Percentiles rank a stretch among this genome's conserved stretches.
Conservation (phyloP, 1,140 invertebrate species). For the Drosophila truncata region DNA sequence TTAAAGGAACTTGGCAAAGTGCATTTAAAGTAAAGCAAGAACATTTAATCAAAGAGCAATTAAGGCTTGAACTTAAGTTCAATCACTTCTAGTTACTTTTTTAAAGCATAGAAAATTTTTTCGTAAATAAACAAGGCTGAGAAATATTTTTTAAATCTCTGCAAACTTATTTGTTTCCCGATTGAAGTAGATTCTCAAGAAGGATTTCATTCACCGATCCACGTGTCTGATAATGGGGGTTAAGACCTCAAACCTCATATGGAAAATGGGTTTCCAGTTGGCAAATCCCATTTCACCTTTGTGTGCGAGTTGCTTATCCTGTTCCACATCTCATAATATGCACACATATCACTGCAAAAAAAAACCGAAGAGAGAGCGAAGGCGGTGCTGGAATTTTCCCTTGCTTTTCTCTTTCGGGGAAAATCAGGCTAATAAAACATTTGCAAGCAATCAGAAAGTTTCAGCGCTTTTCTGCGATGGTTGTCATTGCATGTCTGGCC, state of each 20-base stretch:
- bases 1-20: background rate
- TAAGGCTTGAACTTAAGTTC: background rate
- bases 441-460: constrained; percentile 79
- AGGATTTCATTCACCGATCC: background rate
- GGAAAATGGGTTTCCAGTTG: constrained; percentile 23
- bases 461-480: constrained; percentile 58
- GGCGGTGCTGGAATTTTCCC: constrained; percentile 4
- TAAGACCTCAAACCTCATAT: constrained; percentile 18
- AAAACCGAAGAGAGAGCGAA: background rate
- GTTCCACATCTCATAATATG: constrained; percentile 40
- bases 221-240: background rate
- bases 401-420: constrained; percentile 9
- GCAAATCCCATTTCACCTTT: constrained; percentile 48
- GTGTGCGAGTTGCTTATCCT: constrained; percentile 33
- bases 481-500: constrained; percentile 74
- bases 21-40: background rate
- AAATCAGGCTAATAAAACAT: constrained; percentile 77
- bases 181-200: background rate
- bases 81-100: background rate
- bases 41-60: too few relatives aligned
- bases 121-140: background rate
- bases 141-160: background rate
- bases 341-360: constrained; percentile 31
- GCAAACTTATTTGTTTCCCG: background rate
- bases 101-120: background rate